phyloP scores from a whole-genome alignment of 2,113 vertebrate genomes.

The Sitta europaea region DNA sequence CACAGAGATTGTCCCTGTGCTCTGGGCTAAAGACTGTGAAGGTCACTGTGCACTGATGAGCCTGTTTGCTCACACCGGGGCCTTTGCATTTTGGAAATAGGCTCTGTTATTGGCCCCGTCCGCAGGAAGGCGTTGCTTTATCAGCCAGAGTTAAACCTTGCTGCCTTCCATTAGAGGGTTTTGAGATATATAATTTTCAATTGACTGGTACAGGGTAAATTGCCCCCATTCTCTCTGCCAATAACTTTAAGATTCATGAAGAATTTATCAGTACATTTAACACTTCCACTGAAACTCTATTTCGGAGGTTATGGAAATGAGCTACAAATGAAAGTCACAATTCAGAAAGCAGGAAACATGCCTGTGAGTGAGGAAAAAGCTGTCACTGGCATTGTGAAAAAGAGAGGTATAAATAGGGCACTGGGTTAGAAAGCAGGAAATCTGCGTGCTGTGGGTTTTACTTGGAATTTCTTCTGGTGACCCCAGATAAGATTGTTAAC shows the following conservation, averaged over 20 bases:
- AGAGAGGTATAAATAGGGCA: slow-evolving; percentile 93
- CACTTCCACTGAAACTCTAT: slow-evolving; percentile 39
- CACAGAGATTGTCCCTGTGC: neutral
- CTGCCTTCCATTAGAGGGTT: neutral
- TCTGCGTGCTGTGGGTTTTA: slow-evolving; percentile 85
- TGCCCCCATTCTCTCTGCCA: neutral
- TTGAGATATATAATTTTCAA: slow-evolving; percentile 25
- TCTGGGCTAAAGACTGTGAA: neutral
- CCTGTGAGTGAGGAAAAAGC: slow-evolving; percentile 86
- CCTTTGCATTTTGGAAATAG: neutral
- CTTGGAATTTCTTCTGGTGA: slow-evolving; percentile 92
- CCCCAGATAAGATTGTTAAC: slow-evolving; percentile 91
- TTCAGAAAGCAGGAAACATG: slow-evolving; percentile 67
- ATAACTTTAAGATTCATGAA: neutral
- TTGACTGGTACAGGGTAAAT: neutral
- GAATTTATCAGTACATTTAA: slow-evolving; percentile 49
- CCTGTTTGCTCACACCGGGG: neutral
- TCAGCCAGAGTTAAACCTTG: slow-evolving; percentile 14
- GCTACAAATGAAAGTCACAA: slow-evolving; percentile 64
- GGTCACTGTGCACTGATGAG: neutral
- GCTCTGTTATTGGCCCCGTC: slow-evolving; percentile 1
- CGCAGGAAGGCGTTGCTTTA: neutral
- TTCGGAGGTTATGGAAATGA: slow-evolving; percentile 56
- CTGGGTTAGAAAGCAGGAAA: slow-evolving; percentile 93
- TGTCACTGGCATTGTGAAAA: slow-evolving; percentile 85